phyloP scores from a whole-genome alignment of 2,113 vertebrate species.

The Equus przewalskii region DNA sequence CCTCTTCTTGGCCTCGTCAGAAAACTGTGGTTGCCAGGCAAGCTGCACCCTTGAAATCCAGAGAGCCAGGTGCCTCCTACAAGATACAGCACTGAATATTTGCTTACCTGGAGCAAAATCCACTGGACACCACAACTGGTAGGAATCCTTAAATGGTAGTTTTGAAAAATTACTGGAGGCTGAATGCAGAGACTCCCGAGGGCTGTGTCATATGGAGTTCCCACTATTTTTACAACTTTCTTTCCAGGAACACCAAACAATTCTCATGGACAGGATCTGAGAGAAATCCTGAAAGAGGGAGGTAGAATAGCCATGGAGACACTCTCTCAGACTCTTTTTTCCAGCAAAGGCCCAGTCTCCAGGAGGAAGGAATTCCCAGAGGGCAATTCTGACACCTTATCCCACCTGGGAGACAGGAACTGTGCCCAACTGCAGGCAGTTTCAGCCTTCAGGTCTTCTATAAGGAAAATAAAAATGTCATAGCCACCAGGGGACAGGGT shows the following conservation, averaged over 20 bases:
- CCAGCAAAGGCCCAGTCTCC: background rate
- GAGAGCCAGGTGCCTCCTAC: background rate
- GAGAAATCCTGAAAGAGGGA: background rate
- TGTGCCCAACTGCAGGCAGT: background rate
- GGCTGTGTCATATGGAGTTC: background rate
- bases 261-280: background rate
- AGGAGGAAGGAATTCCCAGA: background rate
- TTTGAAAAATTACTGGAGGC: background rate
- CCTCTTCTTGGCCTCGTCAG: background rate
- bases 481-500: background rate
- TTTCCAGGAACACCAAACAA: background rate
- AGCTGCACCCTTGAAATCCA: background rate
- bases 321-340: background rate
- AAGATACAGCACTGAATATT: background rate
- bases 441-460: background rate
- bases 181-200: background rate
- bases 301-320: background rate
- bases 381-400: background rate
- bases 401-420: background rate
- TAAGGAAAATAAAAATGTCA: background rate
- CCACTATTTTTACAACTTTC: background rate
- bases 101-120: background rate
- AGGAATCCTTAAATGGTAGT: background rate
- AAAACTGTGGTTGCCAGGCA: background rate
- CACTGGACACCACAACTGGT: background rate